Conservation (phyloP, 2,797 vertebrate species). For the Myioborus melanocephalus region DNA sequence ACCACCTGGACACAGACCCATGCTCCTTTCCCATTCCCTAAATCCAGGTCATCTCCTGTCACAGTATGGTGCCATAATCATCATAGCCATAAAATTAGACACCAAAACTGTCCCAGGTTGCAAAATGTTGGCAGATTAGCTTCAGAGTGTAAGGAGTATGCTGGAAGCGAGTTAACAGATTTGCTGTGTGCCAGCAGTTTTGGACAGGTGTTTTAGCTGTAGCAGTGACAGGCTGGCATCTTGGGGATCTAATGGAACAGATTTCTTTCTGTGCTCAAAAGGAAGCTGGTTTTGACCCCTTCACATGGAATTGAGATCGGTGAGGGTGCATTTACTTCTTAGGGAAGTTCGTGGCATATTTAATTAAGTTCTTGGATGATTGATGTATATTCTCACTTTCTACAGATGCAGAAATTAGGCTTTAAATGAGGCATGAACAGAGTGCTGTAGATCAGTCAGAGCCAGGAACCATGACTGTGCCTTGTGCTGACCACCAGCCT, state of each 20-base stretch:
- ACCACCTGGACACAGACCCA: background rate
- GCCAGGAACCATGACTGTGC: background rate
- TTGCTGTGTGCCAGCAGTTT: background rate
- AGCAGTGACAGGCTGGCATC: background rate
- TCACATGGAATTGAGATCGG: background rate
- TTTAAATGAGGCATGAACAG: background rate
- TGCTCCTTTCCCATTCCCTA: background rate
- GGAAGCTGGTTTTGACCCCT: background rate
- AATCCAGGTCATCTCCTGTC: background rate
- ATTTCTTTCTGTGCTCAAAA: background rate
- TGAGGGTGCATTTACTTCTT: background rate
- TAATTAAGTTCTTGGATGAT: background rate
- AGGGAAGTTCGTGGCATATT: background rate
- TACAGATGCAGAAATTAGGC: background rate
- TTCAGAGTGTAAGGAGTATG: background rate
- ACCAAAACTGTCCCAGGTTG: background rate
- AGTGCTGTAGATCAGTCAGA: background rate
- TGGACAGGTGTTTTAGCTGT: background rate
- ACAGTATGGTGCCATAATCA: accelerated
- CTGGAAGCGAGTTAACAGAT: background rate
- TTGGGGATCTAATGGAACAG: background rate
- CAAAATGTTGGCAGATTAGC: background rate
- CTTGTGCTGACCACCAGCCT: background rate
- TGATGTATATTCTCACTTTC: background rate
- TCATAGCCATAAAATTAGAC: background rate